Evolutionary conservation across 2,797 vertebrate genomes (phyloP), one percentile per base, ranked within the genome.

Genomic region (Melanotaenia nigrans): DNA sequence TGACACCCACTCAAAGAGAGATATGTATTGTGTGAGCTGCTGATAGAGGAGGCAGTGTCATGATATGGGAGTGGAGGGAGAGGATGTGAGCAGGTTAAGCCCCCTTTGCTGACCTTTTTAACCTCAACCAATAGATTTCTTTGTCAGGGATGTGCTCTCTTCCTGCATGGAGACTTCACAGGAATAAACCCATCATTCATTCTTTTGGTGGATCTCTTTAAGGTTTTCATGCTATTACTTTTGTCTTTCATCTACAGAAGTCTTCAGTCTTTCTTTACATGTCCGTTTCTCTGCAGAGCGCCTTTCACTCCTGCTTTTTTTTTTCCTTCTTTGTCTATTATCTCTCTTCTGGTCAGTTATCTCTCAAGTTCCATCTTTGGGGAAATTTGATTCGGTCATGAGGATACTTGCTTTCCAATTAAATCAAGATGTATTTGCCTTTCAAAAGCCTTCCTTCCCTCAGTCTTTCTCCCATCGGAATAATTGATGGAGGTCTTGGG

Each of bases 391-490:
- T 92, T 88, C 85, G 90, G 86, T 81, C 63, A 64, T 85, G 89
- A 85, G 87, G 83, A 88, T 91, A 92, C 89, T 92, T 90, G 84
- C 89, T 91, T 92, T 93, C 92, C 93, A 95, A 94, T 95, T 94
- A 95, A 94, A 95, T 95, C 90, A 94, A 95, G 93, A 95, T 93
- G 89, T 92, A 94, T 95, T 94, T 94, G 92, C 92, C 94, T 95
- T 95, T 93, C 92, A 94, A 93, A 92, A 92, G 85, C 79, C 73
- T 89, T 84, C 81, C 86, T 85, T 88, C 91, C 82, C 88, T 83
- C 82, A 86, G 82, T 78, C 73, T 71, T 83, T 87, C 86, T 88
- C 92, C 92, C 91, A 72, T 83, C 61, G 87, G 93, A 94, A 93
- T 94, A 94, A 95, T 93, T 95, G 94, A 95, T 94, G 92, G 91